Evolutionary conservation across 2,797 vertebrate genomes (phyloP), one percentile per base, ranked within the genome.

Genomic region (Anolis apletophallus): DNA sequence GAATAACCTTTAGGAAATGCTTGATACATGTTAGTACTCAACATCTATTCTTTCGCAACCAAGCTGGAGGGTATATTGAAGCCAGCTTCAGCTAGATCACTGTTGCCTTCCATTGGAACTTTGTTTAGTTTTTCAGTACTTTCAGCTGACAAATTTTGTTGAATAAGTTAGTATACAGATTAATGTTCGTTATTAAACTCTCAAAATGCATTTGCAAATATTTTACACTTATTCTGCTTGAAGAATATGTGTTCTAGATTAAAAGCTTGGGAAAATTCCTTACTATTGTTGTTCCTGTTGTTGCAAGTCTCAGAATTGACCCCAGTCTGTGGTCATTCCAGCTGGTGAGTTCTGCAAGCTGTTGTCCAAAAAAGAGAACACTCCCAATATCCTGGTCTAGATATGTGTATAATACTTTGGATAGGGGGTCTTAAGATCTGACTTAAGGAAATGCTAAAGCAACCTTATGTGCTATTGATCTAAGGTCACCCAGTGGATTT

Each of bases 1-100:
- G 59, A 90, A 14, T n/a, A 69, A 50, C 81, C 55, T 83, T 68
- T 91, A 69, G 85, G 81, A 57, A 80, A 14, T 50, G 84, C 54
- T 88, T 84, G 50, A 14, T 80, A 64, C 26, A 4, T 72, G 55
- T 86, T 90, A 72, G 21, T 52, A 16, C 64, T 81, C 84, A 83
- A 82, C 59, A 82, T 75, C 9, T 75, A 77, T 55, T 73, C 54
- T 77, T 21, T 55, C 67, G 52, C 46, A 90, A 36, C 13, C 72
- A 9, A 12, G 57, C 36, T 29, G 81, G 40, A 89, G 55, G 36
- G 52, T 78, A 46, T 68, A 13, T 52, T 61, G 17, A 0, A 50
- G 11, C 64, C 40, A 84, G 54, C 61, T 64, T 71, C 59, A 68
- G 40, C 73, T 57, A 85, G 57, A 77, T 46, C 83, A 83, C 21